phyloP scores from a whole-genome alignment of 2,797 vertebrate genomes.

The Arvicola amphibius region DNA sequence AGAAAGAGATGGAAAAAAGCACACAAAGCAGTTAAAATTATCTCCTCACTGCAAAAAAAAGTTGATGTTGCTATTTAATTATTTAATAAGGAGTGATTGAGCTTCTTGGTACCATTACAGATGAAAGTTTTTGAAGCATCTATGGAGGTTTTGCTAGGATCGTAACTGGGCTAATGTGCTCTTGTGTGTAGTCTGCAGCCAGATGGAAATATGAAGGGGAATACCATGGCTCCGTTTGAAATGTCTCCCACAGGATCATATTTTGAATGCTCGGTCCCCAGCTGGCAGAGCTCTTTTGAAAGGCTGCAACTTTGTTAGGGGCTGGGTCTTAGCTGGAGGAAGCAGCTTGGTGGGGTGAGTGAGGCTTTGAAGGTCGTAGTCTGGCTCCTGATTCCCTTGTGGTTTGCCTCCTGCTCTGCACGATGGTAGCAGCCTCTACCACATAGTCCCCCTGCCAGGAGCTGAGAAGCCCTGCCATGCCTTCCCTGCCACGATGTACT shows the following conservation, averaged over 20 bases:
- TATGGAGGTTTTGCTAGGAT: not conserved
- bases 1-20: not conserved
- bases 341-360: not conserved
- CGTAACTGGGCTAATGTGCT: not conserved
- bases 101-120: not conserved
- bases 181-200: not conserved
- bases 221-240: not conserved
- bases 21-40: not conserved
- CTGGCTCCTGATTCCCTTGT: not conserved
- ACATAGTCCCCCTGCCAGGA: not conserved
- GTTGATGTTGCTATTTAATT: conserved; percentile 5
- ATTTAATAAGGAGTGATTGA: not conserved
- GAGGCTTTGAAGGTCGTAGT: not conserved
- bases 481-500: not conserved
- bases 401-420: not conserved
- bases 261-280: not conserved
- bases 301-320: not conserved
- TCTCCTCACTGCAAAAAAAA: not conserved
- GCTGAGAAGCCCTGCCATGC: not conserved
- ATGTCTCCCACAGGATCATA: not conserved
- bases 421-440: not conserved
- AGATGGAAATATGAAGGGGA: not conserved
- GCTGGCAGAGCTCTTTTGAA: not conserved
- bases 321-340: not conserved
- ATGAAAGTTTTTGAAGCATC: not conserved